Percentiles rank a stretch among this genome's conserved stretches.
phyloP scores from a whole-genome alignment of 2,888 invertebrate species.

The Mythimna pallens region DNA sequence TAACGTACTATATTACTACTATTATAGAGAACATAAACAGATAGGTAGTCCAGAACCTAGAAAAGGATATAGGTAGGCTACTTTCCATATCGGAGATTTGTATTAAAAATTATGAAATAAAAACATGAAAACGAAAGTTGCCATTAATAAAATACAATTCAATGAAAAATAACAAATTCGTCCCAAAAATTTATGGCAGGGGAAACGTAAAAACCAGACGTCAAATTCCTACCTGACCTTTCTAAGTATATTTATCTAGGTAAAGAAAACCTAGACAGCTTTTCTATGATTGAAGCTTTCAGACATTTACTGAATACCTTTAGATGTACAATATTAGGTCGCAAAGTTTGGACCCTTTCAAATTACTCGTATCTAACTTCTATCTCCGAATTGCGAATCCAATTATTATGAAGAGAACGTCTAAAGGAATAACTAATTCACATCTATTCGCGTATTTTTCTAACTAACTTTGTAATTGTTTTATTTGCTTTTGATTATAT shows the following conservation, averaged over 20 bases:
- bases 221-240: neutral
- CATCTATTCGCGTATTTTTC: no score
- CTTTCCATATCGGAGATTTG: no score
- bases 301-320: constrained; percentile 28
- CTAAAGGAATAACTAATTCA: neutral
- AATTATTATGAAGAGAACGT: neutral
- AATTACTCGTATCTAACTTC: constrained; percentile 6
- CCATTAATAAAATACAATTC: no score
- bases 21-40: no score
- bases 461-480: no score
- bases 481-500: no score
- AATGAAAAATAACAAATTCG: neutral
- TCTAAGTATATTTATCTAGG: neutral
- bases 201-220: neutral
- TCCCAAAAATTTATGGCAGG: neutral
- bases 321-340: constrained; percentile 12
- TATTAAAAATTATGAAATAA: no score
- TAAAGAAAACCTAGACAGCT: neutral
- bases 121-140: no score
- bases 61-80: no score
- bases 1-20: neutral
- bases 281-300: constrained; percentile 1
- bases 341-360: neutral
- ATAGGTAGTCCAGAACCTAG: no score
- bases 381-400: neutral